Percentiles rank a stretch among this genome's conserved stretches.
phyloP scores from a whole-genome alignment of 1,140 invertebrate genomes.

The Dreissena rostriformis region DNA sequence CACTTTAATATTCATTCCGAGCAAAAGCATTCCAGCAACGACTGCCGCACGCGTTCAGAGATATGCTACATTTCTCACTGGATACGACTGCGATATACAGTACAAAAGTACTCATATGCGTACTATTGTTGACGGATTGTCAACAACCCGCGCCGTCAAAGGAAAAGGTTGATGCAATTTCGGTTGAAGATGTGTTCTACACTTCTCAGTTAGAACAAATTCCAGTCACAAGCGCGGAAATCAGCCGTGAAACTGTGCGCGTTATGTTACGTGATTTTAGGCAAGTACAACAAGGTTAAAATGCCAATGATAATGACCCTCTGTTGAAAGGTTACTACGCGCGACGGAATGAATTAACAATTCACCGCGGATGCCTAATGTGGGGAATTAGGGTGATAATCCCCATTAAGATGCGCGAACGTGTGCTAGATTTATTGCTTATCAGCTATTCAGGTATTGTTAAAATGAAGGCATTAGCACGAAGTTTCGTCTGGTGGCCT shows the following conservation, averaged over 20 bases:
- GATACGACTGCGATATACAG: neutral
- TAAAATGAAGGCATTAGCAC: constrained; percentile 83
- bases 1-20: constrained; percentile 77
- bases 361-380: constrained; percentile 57
- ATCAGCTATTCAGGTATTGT: constrained; percentile 82
- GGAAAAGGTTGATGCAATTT: too few relatives aligned
- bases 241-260: neutral
- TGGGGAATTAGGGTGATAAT: constrained; percentile 69
- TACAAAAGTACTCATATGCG: neutral
- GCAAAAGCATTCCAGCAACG: constrained; percentile 69
- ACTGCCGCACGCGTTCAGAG: constrained; percentile 75
- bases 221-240: constrained; percentile 48
- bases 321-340: neutral
- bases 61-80: constrained; percentile 67
- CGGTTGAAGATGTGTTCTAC: too few relatives aligned
- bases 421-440: constrained; percentile 80
- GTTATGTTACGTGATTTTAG: neutral
- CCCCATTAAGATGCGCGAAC: constrained; percentile 77
- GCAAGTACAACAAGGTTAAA: constrained; percentile 27
- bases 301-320: neutral
- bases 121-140: neutral
- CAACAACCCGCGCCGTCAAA: too few relatives aligned
- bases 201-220: constrained; percentile 81
- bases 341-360: constrained; percentile 39
- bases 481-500: constrained; percentile 83